Evolutionary conservation across 2,888 invertebrate genomes (phyloP).

Genomic region (Dioctria linearis): DNA sequence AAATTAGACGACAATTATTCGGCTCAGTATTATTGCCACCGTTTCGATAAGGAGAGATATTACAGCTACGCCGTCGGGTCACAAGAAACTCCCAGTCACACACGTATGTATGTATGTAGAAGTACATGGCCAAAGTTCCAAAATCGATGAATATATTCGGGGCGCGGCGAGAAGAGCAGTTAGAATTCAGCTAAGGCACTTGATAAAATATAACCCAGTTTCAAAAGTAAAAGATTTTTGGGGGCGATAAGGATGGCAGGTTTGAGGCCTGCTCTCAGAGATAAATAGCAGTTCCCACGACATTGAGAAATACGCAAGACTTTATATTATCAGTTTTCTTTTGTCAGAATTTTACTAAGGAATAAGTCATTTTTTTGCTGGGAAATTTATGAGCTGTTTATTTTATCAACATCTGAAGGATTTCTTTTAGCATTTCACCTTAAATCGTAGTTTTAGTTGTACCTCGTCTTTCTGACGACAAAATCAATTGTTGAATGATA

Average conservation of each 20-base stretch:
- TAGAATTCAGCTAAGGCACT: neutral
- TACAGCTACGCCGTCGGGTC: neutral
- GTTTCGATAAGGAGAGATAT: slow-evolving; percentile 42
- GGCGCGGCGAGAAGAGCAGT: neutral
- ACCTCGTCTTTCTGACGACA: no score
- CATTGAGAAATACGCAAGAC: slow-evolving; percentile 7
- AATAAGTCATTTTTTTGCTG: slow-evolving; percentile 29
- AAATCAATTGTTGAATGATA: no score
- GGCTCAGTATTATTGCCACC: slow-evolving; percentile 40
- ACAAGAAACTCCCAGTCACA: neutral
- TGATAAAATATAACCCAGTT: slow-evolving; percentile 44
- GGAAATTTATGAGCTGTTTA: slow-evolving; percentile 46
- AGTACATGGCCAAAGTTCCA: neutral
- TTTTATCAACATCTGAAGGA: slow-evolving; percentile 27
- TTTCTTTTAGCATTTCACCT: no score
- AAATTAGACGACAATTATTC: slow-evolving; percentile 56
- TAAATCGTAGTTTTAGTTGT: no score
- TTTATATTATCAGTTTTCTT: slow-evolving; percentile 37
- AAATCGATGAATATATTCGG: neutral
- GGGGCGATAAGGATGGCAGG: slow-evolving; percentile 26
- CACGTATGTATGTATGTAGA: neutral
- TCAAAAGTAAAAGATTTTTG: slow-evolving; percentile 20
- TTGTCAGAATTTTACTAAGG: slow-evolving; percentile 1
- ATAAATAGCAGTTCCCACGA: slow-evolving; percentile 36
- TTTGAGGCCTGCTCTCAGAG: neutral